Base-by-base conservation (phyloP, 2,888 invertebrate species). In the Thereva unica region DNA sequence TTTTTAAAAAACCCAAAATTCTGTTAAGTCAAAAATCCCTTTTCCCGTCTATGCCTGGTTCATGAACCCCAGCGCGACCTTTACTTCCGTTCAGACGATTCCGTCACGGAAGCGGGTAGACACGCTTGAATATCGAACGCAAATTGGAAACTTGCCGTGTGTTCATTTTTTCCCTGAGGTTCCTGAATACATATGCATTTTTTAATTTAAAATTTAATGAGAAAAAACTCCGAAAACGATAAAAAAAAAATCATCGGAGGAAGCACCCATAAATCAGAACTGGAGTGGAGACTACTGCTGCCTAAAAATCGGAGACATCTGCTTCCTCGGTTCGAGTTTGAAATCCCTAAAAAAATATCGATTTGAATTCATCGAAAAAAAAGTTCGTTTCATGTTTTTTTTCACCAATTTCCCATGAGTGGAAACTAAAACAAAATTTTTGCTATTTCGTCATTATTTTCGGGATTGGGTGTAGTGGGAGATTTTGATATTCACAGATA, bases 241-340 rank as follows among this genome's bases (percentile, higher is more conserved):
- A 23, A 23, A 23, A 23, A 23, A 23, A 23, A 23, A n/a, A n/a
- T n/a, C n/a, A 23, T 23, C 23, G 12, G 23, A 61, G 61, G 61
- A 61, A 61, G 61, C 41, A 40, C 23, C 49, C 61, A 61, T 61
- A 61, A 61, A 61, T 61, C 61, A 61, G 41, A 61, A 50, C 50
- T 61, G 35, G 50, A 23, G 23, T 23, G 23, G 50, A 61, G 50
- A 61, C n/a, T 50, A 23, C 34, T 37, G 34, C 23, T 61, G 61
- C 50, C 40, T 23, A 50, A 6, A 41, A 49, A 23, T 23, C 23
- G 40, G 23, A 49, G 61, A 61, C 61, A 61, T 61, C 61, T 61
- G 61, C 61, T 42, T 56, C 34, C 55, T 42, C 38, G 53, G 12
- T 49, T 49, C 41, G 23, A 23, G 2, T 23, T 23, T 23, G 2